Conservation (phyloP, 2,888 invertebrate species). For the Dinocampus coccinellae region DNA sequence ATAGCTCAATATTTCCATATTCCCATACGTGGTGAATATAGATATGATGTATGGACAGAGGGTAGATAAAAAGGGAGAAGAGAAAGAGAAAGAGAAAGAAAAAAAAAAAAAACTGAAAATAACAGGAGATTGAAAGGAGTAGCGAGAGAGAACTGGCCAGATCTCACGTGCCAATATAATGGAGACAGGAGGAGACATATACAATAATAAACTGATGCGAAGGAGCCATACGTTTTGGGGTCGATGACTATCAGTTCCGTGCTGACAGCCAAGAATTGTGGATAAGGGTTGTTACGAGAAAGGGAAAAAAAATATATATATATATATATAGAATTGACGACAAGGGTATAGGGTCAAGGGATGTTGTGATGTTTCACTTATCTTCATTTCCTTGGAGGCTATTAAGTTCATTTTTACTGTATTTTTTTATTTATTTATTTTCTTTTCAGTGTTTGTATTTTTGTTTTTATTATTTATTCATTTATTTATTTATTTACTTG, state of each 20-base stretch:
- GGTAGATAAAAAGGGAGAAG: background rate
- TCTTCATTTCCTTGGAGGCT: background rate
- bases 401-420: background rate
- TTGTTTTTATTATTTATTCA: too few relatives aligned
- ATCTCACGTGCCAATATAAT: background rate
- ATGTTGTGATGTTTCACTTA: conserved; percentile 9
- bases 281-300: background rate
- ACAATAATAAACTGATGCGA: background rate
- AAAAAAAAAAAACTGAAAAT: too few relatives aligned
- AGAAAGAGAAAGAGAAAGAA: background rate
- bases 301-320: too few relatives aligned
- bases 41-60: background rate
- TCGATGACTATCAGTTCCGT: conserved; percentile 1
- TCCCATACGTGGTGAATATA: too few relatives aligned
- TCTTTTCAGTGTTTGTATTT: too few relatives aligned
- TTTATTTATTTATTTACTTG: background rate
- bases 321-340: background rate
- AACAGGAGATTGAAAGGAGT: background rate
- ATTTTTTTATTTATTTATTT: background rate
- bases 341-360: background rate
- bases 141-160: background rate
- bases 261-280: background rate
- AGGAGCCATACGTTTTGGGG: background rate
- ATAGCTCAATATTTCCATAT: background rate
- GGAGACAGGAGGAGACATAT: background rate